Conservation (phyloP, 2,113 vertebrate species). For the Elaphurus davidianus region DNA sequence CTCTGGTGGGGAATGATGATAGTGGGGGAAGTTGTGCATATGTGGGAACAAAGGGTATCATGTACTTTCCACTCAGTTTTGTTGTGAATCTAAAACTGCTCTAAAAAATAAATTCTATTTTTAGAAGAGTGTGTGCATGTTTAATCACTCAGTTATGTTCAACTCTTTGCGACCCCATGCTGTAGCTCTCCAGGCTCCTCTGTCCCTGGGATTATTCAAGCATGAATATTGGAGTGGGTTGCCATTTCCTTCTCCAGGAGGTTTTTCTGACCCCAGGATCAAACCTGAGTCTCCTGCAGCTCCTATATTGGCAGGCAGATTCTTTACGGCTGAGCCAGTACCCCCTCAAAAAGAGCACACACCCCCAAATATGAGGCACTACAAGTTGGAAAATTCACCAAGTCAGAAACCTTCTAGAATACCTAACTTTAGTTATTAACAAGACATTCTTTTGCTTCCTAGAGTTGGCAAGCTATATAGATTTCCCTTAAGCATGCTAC, state of each 20-base stretch:
- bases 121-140: not conserved
- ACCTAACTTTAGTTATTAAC: not conserved
- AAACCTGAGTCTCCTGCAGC: not conserved
- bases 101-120: not conserved
- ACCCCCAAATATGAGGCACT: not conserved
- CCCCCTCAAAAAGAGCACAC: not conserved
- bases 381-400: not conserved
- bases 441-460: not conserved
- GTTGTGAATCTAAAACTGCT: not conserved
- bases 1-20: not conserved
- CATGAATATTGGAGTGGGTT: not conserved
- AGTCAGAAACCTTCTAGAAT: not conserved
- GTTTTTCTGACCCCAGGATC: not conserved
- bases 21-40: not conserved
- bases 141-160: not conserved
- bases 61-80: not conserved
- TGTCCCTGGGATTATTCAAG: not conserved
- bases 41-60: not conserved
- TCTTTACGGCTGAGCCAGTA: not conserved
- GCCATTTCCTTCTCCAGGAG: not conserved
- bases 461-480: not conserved
- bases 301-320: not conserved
- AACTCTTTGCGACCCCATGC: not conserved
- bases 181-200: not conserved
- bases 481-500: not conserved